A percentile compares a stretch with the other conserved stretches of the same genome.
These are phyloP conservation scores for Bimastos eiseni DNA, from an alignment of 2,888 invertebrate species.

Conservation along the genomic window DNA sequence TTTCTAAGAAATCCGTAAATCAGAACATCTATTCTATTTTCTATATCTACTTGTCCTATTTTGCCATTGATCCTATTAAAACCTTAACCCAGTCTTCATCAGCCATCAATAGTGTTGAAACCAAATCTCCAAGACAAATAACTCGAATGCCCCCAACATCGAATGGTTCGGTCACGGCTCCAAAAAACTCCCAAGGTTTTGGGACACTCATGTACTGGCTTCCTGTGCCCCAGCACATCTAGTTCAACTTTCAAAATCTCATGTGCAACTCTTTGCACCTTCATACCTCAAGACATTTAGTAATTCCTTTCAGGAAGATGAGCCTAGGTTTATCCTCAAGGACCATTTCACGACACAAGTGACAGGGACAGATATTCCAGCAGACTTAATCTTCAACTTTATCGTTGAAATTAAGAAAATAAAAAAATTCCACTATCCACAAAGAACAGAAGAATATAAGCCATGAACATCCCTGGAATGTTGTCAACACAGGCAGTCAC, in stretches of 20 bases:
- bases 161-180: not conserved
- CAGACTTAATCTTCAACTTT: not conserved
- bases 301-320: too few species aligned
- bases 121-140: not conserved
- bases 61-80: not conserved
- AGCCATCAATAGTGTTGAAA: not conserved
- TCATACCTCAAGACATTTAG: too few species aligned
- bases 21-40: too few species aligned
- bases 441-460: not conserved
- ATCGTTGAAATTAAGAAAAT: not conserved
- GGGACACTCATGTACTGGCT: too few species aligned
- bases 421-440: not conserved
- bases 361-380: not conserved
- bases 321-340: not conserved
- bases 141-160: not conserved
- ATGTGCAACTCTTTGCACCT: too few species aligned
- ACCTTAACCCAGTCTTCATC: not conserved
- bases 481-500: not conserved
- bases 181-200: too few species aligned
- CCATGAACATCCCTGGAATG: not conserved
- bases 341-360: not conserved
- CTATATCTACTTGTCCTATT: too few species aligned
- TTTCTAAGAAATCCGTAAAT: not conserved
- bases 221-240: too few species aligned
- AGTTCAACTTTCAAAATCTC: too few species aligned